Conservation (phyloP, 2,888 invertebrate species). For the Xestoiulus laeticollis region DNA sequence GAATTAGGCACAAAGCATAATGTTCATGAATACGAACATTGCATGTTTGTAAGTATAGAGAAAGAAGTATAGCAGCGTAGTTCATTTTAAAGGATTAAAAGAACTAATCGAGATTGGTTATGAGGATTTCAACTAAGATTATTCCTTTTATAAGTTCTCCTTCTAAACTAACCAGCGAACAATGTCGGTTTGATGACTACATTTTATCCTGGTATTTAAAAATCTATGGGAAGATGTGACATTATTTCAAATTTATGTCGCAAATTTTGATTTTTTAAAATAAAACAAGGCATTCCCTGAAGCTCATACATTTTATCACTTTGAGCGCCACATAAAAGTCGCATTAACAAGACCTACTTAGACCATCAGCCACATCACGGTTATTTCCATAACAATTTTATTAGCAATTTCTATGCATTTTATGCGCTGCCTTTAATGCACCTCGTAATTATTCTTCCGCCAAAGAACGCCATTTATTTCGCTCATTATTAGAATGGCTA, state of each 20-base stretch:
- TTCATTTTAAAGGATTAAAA: no score
- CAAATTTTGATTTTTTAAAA: neutral
- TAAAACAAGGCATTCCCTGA: neutral
- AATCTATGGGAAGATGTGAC: neutral
- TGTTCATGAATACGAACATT: no score
- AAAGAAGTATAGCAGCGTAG: no score
- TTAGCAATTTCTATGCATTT: conserved; percentile 43
- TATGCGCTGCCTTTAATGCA: conserved; percentile 33
- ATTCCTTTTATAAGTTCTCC: no score
- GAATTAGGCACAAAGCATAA: no score
- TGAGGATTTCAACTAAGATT: neutral
- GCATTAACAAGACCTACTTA: conserved; percentile 31
- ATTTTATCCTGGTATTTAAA: neutral
- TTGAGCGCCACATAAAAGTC: neutral
- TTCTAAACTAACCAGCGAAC: neutral
- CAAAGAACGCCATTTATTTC: conserved; percentile 31
- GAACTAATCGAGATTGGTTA: neutral
- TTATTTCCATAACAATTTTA: conserved; percentile 35
- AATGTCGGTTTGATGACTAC: neutral
- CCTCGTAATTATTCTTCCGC: conserved; percentile 27
- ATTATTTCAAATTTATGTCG: neutral
- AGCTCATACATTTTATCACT: neutral
- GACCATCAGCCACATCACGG: conserved; percentile 13
- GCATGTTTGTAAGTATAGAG: no score
- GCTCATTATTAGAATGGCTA: conserved; percentile 41